Evolutionary conservation across 2,888 invertebrate genomes (phyloP).

Genomic region (Junonia oenone): DNA sequence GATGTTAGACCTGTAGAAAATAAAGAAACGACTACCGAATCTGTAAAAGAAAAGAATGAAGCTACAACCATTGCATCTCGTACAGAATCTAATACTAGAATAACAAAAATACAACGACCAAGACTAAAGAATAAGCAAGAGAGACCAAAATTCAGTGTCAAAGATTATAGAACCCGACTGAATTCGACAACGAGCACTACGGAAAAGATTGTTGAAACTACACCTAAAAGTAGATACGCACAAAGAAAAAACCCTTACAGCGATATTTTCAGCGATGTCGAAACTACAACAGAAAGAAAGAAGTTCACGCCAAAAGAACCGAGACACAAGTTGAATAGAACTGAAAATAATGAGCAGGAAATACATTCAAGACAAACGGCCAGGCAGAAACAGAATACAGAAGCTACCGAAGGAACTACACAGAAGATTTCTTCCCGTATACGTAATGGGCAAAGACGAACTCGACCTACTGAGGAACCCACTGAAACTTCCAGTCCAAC

Average conservation of each 20-base stretch:
- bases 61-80: constrained; percentile 47
- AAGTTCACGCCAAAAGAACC: constrained; percentile 75
- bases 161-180: constrained; percentile 85
- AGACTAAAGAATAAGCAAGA: constrained; percentile 78
- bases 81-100: constrained; percentile 47
- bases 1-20: constrained; percentile 66
- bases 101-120: constrained; percentile 50
- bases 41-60: constrained; percentile 41
- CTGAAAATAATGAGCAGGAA: constrained; percentile 55
- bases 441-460: constrained; percentile 59
- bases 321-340: constrained; percentile 51
- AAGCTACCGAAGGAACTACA: constrained; percentile 55
- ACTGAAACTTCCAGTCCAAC: constrained; percentile 50
- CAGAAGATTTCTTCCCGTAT: constrained; percentile 64
- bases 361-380: constrained; percentile 52
- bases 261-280: constrained; percentile 54
- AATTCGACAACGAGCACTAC: constrained; percentile 76
- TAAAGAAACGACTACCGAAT: constrained; percentile 56
- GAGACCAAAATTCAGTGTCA: constrained; percentile 86
- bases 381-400: constrained; percentile 56
- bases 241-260: constrained; percentile 65
- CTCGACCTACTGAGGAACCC: constrained; percentile 59
- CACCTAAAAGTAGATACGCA: constrained; percentile 68
- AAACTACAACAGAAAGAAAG: constrained; percentile 70
- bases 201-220: constrained; percentile 51